phyloP scores from a whole-genome alignment of 1,140 invertebrate species.

The Danaus melanippus region DNA sequence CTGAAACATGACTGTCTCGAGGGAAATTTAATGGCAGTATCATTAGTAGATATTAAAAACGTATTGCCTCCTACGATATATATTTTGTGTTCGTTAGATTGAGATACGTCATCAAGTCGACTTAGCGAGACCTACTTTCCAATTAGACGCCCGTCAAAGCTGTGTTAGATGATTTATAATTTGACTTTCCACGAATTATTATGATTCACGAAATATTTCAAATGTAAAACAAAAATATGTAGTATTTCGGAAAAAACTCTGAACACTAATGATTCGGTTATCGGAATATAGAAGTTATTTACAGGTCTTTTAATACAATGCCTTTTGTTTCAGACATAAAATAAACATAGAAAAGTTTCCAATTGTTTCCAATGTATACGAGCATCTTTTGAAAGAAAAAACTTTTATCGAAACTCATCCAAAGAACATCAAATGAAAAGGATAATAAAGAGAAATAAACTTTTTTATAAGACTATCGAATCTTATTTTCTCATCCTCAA shows the following conservation, averaged over 20 bases:
- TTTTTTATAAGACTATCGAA: conserved; percentile 1
- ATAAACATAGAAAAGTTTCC: conserved; percentile 46
- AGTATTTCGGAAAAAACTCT: not conserved
- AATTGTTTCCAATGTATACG: conserved; percentile 43
- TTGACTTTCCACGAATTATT: conserved; percentile 12
- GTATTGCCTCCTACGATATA: conserved; percentile 6
- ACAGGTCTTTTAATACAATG: not conserved
- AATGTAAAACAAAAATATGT: not conserved
- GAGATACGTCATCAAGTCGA: not conserved
- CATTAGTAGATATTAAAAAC: conserved; percentile 18
- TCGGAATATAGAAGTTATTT: not conserved
- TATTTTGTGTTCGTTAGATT: not conserved
- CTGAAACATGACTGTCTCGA: conserved; percentile 16
- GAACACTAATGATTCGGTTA: not conserved
- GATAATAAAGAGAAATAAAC: conserved; percentile 9
- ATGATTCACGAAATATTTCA: too few species aligned
- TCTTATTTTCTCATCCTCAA: conserved; percentile 5
- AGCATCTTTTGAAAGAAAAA: conserved; percentile 38
- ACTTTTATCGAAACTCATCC: conserved; percentile 46
- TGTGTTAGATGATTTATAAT: conserved; percentile 16
- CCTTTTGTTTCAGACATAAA: conserved; percentile 37
- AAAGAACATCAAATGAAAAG: conserved; percentile 19
- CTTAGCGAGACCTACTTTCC: conserved; percentile 19
- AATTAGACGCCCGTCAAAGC: conserved; percentile 15
- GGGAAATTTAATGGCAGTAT: conserved; percentile 19